Evolutionary conservation across 1,140 invertebrate genomes (phyloP).

Genomic region (Lepeophtheirus salmonis): DNA sequence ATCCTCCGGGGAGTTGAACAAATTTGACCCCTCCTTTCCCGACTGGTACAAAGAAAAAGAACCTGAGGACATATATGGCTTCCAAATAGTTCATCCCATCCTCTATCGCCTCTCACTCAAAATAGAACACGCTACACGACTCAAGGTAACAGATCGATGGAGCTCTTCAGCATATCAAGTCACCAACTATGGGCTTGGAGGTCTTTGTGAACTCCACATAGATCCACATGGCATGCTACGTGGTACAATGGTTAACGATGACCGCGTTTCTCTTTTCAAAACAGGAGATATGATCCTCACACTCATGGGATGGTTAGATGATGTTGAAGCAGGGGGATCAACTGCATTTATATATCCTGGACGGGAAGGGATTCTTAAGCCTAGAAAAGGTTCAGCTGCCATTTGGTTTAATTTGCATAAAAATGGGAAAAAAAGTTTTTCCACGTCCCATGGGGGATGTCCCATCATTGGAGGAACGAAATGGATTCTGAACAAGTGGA

Average conservation of each 20-base stretch:
- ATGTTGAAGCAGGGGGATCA: slow-evolving; percentile 4
- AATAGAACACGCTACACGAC: slow-evolving; percentile 2
- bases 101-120: not conserved
- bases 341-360: slow-evolving; percentile 4
- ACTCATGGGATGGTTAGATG: slow-evolving; percentile 13
- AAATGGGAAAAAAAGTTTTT: not conserved
- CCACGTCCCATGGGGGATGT: slow-evolving; percentile 8
- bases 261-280: not conserved
- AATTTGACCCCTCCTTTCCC: not conserved
- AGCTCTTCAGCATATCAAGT: slow-evolving; percentile 2
- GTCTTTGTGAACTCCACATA: slow-evolving; percentile 12
- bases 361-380: not conserved
- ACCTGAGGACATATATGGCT: not conserved
- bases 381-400: slow-evolving; percentile 12
- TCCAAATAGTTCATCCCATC: not conserved
- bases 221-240: slow-evolving; percentile 1
- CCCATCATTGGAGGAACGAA: slow-evolving; percentile 7
- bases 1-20: not conserved
- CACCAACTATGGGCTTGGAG: slow-evolving; percentile 15
- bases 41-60: not conserved
- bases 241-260: not conserved
- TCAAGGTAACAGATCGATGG: not conserved
- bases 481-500: slow-evolving; percentile 19
- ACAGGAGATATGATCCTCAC: slow-evolving; percentile 13
- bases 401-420: slow-evolving; percentile 1